Conservation (phyloP, 2,888 invertebrate genomes). For the Trissoscelio sp. region DNA sequence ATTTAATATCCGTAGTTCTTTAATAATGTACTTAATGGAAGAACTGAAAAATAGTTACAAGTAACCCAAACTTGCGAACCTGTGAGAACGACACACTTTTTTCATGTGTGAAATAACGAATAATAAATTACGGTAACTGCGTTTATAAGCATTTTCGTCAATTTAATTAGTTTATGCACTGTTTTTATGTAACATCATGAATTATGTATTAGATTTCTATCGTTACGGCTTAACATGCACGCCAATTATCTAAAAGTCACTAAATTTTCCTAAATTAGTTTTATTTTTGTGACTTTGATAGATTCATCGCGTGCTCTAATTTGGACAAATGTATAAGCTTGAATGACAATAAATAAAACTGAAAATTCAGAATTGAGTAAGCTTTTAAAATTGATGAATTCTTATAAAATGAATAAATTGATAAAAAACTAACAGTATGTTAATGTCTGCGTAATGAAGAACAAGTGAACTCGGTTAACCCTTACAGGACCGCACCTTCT, state of each 20-base stretch:
- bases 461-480: too few relatives aligned
- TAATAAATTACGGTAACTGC: constrained; percentile 24
- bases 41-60: background rate
- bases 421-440: too few relatives aligned
- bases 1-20: constrained; percentile 54
- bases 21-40: constrained; percentile 35
- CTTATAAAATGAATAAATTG: too few relatives aligned
- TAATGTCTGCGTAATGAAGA: too few relatives aligned
- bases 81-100: constrained; percentile 50
- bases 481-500: too few relatives aligned
- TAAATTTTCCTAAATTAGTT: constrained; percentile 20
- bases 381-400: too few relatives aligned
- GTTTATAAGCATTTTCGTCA: background rate
- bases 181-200: constrained; percentile 7
- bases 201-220: constrained; percentile 15
- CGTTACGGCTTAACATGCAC: constrained; percentile 9
- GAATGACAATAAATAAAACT: too few relatives aligned
- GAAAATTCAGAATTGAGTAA: too few relatives aligned
- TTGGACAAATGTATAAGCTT: too few relatives aligned
- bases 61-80: constrained; percentile 3
- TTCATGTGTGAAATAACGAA: constrained; percentile 17
- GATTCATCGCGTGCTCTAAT: too few relatives aligned
- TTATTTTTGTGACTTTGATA: constrained; percentile 11
- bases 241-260: constrained; percentile 24
- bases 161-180: constrained; percentile 13